Percentiles rank a stretch among this genome's conserved stretches.
These are phyloP conservation scores for Chroicocephalus ridibundus DNA, from an alignment of 2,113 vertebrate genomes.

Conservation along the genomic window DNA sequence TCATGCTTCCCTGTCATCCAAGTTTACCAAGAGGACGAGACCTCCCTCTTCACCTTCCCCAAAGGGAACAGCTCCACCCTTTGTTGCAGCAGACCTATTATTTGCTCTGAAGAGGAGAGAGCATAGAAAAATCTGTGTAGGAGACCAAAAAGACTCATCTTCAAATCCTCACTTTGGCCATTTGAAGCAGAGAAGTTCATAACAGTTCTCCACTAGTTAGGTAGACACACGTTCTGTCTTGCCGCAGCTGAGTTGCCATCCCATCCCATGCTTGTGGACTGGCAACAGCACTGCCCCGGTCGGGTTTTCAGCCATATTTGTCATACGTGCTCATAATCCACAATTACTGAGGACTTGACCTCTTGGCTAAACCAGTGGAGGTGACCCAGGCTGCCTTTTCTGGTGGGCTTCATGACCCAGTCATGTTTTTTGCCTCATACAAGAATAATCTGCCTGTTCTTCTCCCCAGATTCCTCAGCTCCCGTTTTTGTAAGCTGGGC, in stretches of 20 bases:
- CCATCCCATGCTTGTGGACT: not conserved
- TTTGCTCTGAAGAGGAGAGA: not conserved
- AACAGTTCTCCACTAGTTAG: not conserved
- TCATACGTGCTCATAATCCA: not conserved
- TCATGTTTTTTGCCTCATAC: not conserved
- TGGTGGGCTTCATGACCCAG: not conserved
- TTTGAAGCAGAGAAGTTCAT: not conserved
- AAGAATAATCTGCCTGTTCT: not conserved
- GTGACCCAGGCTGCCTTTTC: not conserved
- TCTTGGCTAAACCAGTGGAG: not conserved
- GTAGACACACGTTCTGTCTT: accelerated
- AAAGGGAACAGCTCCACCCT: not conserved
- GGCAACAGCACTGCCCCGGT: not conserved
- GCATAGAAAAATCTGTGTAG: not conserved
- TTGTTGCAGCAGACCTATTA: not conserved
- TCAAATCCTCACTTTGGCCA: not conserved
- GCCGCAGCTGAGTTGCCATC: not conserved
- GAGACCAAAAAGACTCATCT: not conserved
- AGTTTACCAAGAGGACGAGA: not conserved
- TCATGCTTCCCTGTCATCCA: not conserved
- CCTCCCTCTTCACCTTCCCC: not conserved
- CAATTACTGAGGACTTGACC: not conserved
- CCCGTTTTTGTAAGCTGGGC: not conserved
- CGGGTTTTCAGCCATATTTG: not conserved
- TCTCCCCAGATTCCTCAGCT: not conserved